Conservation (phyloP, 2,797 vertebrate species). For the Sarcophilus harrisii region DNA sequence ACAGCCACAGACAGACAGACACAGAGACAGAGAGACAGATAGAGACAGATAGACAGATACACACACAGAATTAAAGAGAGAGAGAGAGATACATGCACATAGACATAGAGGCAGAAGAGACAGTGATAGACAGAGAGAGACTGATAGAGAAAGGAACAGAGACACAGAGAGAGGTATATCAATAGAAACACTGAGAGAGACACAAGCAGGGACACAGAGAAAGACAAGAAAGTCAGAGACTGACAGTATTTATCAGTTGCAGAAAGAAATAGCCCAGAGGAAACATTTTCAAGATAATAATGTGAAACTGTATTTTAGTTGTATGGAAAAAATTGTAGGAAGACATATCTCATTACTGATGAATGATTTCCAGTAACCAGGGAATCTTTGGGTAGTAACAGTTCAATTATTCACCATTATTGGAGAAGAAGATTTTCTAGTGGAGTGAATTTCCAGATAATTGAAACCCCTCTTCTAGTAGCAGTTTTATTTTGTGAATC, state of each 20-base stretch:
- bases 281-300: background rate
- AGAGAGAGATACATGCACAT: background rate
- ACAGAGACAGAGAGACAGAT: background rate
- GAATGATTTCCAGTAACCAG: background rate
- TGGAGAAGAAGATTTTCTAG: background rate
- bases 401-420: background rate
- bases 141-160: too few species aligned
- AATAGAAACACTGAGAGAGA: background rate
- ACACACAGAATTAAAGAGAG: background rate
- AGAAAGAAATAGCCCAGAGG: background rate
- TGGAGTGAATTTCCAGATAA: background rate
- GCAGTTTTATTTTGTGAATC: too few species aligned
- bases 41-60: background rate
- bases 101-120: too few species aligned
- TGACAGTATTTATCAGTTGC: background rate
- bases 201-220: too few species aligned
- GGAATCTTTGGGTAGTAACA: background rate
- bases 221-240: background rate
- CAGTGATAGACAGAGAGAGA: too few species aligned
- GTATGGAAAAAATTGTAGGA: background rate
- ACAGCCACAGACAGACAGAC: background rate
- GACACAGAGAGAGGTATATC: too few species aligned
- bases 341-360: background rate
- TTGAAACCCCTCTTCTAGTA: background rate
- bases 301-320: background rate